phyloP scores from a whole-genome alignment of 2,113 vertebrate species.

The Neoarius graeffei region DNA sequence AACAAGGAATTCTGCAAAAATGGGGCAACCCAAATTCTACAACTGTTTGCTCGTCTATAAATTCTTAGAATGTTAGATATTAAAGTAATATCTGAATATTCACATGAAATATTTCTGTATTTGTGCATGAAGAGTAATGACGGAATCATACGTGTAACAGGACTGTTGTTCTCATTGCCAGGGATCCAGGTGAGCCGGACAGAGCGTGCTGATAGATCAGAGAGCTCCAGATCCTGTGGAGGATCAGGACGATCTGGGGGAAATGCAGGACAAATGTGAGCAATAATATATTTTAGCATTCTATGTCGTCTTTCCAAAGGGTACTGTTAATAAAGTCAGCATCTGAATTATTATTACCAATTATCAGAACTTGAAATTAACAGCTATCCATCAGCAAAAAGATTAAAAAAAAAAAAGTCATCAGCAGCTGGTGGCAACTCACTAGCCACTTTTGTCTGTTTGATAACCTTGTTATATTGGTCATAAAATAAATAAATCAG shows the following conservation, averaged over 20 bases:
- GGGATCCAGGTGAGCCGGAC: conserved; percentile 93
- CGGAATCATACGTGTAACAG: conserved; percentile 80
- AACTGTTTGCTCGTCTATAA: no score
- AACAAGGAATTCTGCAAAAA: conserved; percentile 81
- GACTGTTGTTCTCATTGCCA: conserved; percentile 88
- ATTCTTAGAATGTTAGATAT: neutral
- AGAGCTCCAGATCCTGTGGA: conserved; percentile 87
- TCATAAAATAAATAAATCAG: neutral
- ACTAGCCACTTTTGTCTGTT: no score
- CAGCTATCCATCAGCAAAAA: neutral
- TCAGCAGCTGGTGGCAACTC: neutral
- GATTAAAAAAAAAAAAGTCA: neutral
- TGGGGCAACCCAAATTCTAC: neutral
- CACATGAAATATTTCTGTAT: neutral
- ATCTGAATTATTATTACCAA: neutral
- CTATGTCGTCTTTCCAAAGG: neutral
- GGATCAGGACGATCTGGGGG: conserved; percentile 82
- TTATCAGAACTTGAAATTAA: neutral
- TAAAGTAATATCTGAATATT: neutral
- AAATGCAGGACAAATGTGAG: neutral
- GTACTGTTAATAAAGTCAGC: neutral
- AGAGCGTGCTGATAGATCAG: conserved; percentile 84
- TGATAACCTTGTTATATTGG: neutral
- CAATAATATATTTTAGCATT: neutral
- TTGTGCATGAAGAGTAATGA: neutral